Conservation (phyloP, 2,888 invertebrate genomes). For the Alloscopus bannaensis region DNA sequence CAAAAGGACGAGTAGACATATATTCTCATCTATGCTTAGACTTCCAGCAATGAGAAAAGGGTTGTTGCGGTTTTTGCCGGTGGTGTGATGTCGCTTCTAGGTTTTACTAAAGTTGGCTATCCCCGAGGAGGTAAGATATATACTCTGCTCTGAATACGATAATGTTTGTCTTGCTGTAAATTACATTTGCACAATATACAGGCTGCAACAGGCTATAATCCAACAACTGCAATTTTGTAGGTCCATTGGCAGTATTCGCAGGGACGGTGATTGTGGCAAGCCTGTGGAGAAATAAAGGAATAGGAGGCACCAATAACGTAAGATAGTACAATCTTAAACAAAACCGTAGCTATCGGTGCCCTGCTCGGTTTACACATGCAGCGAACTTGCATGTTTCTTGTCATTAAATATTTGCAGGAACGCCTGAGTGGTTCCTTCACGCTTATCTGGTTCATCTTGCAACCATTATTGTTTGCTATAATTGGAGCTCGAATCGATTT, state of each 20-base stretch:
- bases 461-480: constrained; percentile 71
- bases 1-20: background rate
- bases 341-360: too few species aligned
- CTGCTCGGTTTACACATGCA: too few species aligned
- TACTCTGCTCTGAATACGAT: background rate
- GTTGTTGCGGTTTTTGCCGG: constrained; percentile 59
- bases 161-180: background rate
- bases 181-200: background rate
- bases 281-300: constrained; percentile 57
- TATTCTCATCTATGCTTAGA: constrained; percentile 13
- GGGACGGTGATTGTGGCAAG: constrained; percentile 61
- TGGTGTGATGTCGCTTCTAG: constrained; percentile 66
- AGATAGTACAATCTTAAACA: too few species aligned
- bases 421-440: constrained; percentile 52
- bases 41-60: constrained; percentile 40
- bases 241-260: constrained; percentile 65
- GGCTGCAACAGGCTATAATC: background rate
- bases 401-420: constrained; percentile 41
- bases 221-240: constrained; percentile 13
- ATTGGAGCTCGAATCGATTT: constrained; percentile 68
- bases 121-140: constrained; percentile 61
- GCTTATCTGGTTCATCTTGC: constrained; percentile 68
- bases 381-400: constrained; percentile 1
- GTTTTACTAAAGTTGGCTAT: constrained; percentile 67
- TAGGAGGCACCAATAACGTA: constrained; percentile 67